These are phyloP conservation scores for Conomelus anceps DNA, from an alignment of 2,888 invertebrate species.

Conservation along the genomic window DNA sequence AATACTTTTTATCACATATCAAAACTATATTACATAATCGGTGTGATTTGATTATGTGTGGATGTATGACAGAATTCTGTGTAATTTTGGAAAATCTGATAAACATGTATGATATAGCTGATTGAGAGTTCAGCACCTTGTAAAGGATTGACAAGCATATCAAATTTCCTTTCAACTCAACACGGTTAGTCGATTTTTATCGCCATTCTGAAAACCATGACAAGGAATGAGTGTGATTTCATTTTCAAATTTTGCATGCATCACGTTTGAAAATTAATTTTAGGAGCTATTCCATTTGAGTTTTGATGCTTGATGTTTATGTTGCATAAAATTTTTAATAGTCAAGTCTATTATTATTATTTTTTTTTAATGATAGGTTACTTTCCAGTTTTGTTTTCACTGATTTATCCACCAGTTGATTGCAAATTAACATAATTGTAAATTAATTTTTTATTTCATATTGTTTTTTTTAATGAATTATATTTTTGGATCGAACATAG, in stretches of 20 bases:
- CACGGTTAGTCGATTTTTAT: neutral
- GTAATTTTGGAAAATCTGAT: neutral
- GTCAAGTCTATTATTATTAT: too few relatives aligned
- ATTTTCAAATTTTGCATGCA: neutral
- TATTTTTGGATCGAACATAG: too few relatives aligned
- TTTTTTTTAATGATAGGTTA: too few relatives aligned
- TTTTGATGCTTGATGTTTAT: too few relatives aligned
- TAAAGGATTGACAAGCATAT: neutral
- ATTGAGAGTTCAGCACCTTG: neutral
- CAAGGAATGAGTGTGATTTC: neutral
- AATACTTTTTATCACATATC: neutral
- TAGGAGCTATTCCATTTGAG: too few relatives aligned
- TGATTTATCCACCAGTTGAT: too few relatives aligned
- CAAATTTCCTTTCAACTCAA: neutral
- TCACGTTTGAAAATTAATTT: too few relatives aligned
- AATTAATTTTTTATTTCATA: too few relatives aligned
- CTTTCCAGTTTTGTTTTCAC: too few relatives aligned
- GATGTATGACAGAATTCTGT: neutral
- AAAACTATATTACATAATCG: neutral
- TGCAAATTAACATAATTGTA: too few relatives aligned
- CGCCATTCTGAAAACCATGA: neutral
- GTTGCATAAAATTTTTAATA: too few relatives aligned
- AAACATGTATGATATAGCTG: neutral
- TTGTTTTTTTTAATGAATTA: too few relatives aligned
- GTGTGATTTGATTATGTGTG: neutral